Base-by-base conservation (phyloP, 1,140 invertebrate genomes). In the Dendrolimus punctatus region DNA sequence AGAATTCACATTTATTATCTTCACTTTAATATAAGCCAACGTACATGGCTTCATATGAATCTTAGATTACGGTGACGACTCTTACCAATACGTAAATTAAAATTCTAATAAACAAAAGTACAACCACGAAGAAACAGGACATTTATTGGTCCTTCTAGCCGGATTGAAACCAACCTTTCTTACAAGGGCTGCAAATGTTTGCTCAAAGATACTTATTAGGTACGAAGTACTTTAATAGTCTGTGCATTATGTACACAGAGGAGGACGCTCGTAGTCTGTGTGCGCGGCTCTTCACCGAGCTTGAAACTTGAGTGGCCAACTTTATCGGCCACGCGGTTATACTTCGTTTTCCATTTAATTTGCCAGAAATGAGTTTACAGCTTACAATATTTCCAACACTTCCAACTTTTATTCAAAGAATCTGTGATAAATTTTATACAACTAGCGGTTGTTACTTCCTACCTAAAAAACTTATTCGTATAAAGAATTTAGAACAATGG, bases 271-370 rank as follows among this genome's bases (percentile, higher is more conserved):
- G 57, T 58, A 60, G 64, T 65, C 66, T 71, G 68, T 71, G 61
- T 61, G 67, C 62, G 63, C 55, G 60, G 59, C 71, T 66, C 68
- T 69, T 62, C 62, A 59, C 60, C 61, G 64, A 68, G 57, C 66
- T 68, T 62, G 57, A 72, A 81, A 82, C 78, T 85, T 81, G 73
- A 77, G 78, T 79, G 70, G 73, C 66, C 71, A 85, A 85, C 80
- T 83, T 83, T 68, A 75, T 69, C 74, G 67, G 69, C 66, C 68
- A 71, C 65, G 70, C 72, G 66, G 64, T 58, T 63, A 71, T 81
- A 85, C 78, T 85, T 82, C 71, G 73, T 76, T 83, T 82, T 80
- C 77, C 80, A 83, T 85, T 85, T 85, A 82, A 83, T 82, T 83
- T 79, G 68, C 66, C 71, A 71, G 72, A 74, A 85, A 82, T 75